Evolutionary conservation across 2,888 invertebrate genomes (phyloP).

Genomic region (Margaritifera margaritifera): DNA sequence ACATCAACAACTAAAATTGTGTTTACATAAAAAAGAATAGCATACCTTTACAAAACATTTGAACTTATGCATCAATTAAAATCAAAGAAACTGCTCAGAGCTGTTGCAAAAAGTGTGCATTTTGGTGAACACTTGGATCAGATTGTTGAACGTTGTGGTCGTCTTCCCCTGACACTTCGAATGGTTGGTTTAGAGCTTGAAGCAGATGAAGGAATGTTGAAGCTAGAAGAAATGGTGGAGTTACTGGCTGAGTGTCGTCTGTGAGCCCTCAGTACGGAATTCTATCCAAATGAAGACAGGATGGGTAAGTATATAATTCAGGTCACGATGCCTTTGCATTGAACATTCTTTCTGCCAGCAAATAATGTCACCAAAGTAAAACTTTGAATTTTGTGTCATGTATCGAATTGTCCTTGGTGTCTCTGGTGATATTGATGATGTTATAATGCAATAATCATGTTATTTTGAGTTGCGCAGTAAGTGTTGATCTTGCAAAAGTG

Average conservation of each 20-base stretch:
- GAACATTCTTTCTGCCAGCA: too few relatives aligned
- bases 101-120: constrained; percentile 13
- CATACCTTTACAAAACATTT: not conserved
- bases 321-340: too few relatives aligned
- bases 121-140: constrained; percentile 15
- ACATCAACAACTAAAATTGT: constrained; percentile 10
- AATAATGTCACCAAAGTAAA: too few relatives aligned
- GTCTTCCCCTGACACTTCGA: constrained; percentile 28
- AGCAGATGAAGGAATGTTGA: constrained; percentile 16
- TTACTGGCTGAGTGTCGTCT: constrained; percentile 22
- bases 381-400: too few relatives aligned
- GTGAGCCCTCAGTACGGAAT: constrained; percentile 19
- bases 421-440: too few relatives aligned
- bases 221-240: constrained; percentile 24
- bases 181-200: constrained; percentile 27
- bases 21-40: not conserved
- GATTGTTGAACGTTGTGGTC: constrained; percentile 24
- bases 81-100: constrained; percentile 15
- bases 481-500: too few relatives aligned
- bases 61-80: constrained; percentile 9
- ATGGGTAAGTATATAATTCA: too few relatives aligned
- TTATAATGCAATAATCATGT: too few relatives aligned
- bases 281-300: too few relatives aligned
- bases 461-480: too few relatives aligned
- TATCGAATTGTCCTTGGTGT: too few relatives aligned